phyloP scores from a whole-genome alignment of 2,888 invertebrate genomes.

The Sinelater perroti region DNA sequence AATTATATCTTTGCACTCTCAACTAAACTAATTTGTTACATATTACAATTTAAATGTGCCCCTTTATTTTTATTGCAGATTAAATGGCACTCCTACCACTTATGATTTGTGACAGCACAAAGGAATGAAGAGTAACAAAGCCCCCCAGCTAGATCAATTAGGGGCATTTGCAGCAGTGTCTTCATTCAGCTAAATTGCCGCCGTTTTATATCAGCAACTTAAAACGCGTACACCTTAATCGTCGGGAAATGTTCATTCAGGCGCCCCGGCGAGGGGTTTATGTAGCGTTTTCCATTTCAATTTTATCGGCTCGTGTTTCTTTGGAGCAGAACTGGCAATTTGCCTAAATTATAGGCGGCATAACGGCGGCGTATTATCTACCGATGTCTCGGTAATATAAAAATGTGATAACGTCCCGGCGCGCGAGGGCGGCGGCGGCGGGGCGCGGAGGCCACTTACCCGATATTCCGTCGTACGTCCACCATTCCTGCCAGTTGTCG shows the following conservation, averaged over 20 bases:
- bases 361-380: constrained; percentile 26
- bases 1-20: too few relatives aligned
- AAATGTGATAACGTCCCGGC: constrained; percentile 26
- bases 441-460: constrained; percentile 63
- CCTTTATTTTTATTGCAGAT: too few relatives aligned
- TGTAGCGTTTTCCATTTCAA: constrained; percentile 16
- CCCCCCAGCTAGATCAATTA: too few relatives aligned
- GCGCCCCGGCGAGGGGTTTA: constrained; percentile 3
- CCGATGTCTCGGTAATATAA: constrained; percentile 28
- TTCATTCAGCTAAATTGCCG: neutral
- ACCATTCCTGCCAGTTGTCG: constrained; percentile 88
- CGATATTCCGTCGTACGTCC: constrained; percentile 87
- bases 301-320: constrained; percentile 24
- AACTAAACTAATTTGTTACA: too few relatives aligned
- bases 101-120: too few relatives aligned
- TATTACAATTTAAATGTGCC: too few relatives aligned
- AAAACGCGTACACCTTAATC: neutral
- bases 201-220: neutral
- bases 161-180: too few relatives aligned
- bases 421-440: neutral
- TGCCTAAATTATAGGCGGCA: constrained; percentile 25
- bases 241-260: neutral
- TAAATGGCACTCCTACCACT: too few relatives aligned
- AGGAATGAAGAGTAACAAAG: too few relatives aligned
- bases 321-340: constrained; percentile 18